Evolutionary conservation across 1,140 invertebrate species (phyloP).

Genomic region (Cecropterus lyciades): DNA sequence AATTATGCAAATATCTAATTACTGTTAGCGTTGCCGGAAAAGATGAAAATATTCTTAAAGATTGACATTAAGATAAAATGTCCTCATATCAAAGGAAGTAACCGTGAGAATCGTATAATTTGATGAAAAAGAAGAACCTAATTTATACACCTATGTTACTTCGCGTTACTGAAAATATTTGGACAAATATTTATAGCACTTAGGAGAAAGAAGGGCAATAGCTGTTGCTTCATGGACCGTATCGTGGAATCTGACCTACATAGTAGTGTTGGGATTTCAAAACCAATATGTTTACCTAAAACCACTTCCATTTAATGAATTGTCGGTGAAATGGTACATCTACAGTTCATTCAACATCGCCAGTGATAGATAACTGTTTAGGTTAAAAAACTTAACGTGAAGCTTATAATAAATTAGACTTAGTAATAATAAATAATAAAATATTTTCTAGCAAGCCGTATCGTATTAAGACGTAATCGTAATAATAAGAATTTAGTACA

Average conservation of each 20-base stretch:
- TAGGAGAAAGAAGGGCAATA: not conserved
- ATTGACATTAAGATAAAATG: too few species aligned
- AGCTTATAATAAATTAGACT: too few species aligned
- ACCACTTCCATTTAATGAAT: not conserved
- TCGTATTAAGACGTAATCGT: too few species aligned
- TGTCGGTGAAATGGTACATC: not conserved
- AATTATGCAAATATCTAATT: too few species aligned
- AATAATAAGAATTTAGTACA: too few species aligned
- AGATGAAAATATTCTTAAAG: too few species aligned
- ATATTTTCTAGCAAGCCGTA: too few species aligned
- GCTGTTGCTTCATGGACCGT: not conserved
- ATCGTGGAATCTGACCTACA: not conserved
- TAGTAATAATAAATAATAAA: too few species aligned
- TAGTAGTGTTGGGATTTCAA: constrained; percentile 14
- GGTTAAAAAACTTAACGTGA: not conserved
- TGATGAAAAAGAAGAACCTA: not conserved
- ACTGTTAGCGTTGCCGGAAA: too few species aligned
- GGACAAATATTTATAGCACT: not conserved
- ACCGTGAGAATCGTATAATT: too few species aligned
- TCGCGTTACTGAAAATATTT: not conserved
- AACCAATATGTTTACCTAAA: not conserved
- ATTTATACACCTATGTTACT: not conserved
- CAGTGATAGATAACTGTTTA: not conserved
- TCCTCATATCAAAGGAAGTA: too few species aligned
- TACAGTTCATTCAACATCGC: not conserved